Evolutionary conservation across 2,113 vertebrate species (phyloP).

Genomic region (Macquaria ambigua): DNA sequence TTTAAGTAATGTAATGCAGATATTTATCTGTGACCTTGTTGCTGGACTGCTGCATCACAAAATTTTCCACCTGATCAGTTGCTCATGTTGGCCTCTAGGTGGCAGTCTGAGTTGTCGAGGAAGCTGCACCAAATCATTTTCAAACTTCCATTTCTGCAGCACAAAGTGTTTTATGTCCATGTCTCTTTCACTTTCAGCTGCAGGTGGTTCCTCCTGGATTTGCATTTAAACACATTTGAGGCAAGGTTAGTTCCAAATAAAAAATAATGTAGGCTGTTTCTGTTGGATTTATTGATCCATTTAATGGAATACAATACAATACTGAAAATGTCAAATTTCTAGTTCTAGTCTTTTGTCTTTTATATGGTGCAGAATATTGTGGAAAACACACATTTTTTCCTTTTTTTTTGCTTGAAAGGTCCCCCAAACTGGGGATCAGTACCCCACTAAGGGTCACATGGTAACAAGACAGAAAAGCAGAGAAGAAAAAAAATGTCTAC

Average conservation of each 20-base stretch:
- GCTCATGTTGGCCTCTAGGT: constrained; percentile 18
- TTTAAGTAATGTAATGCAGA: neutral
- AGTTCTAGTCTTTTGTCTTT: too few relatives aligned
- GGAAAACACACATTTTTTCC: too few relatives aligned
- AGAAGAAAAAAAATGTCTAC: neutral
- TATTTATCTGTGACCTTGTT: constrained; percentile 41
- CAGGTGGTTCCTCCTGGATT: neutral
- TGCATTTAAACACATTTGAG: too few relatives aligned
- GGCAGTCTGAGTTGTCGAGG: constrained; percentile 8
- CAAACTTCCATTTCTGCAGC: neutral
- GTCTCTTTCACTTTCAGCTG: neutral
- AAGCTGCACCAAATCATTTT: neutral
- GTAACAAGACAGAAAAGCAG: too few relatives aligned
- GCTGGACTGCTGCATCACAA: constrained; percentile 21
- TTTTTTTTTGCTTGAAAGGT: too few relatives aligned
- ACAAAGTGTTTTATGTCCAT: neutral
- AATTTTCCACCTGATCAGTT: neutral
- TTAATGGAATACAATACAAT: neutral
- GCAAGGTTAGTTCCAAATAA: neutral
- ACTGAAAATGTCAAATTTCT: neutral
- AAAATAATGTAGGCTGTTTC: neutral
- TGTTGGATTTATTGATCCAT: neutral
- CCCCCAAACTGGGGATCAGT: too few relatives aligned
- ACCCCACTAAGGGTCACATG: neutral
- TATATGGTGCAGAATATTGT: too few relatives aligned